Base-by-base conservation (phyloP, 2,797 vertebrate species). In the Helarctos malayanus region DNA sequence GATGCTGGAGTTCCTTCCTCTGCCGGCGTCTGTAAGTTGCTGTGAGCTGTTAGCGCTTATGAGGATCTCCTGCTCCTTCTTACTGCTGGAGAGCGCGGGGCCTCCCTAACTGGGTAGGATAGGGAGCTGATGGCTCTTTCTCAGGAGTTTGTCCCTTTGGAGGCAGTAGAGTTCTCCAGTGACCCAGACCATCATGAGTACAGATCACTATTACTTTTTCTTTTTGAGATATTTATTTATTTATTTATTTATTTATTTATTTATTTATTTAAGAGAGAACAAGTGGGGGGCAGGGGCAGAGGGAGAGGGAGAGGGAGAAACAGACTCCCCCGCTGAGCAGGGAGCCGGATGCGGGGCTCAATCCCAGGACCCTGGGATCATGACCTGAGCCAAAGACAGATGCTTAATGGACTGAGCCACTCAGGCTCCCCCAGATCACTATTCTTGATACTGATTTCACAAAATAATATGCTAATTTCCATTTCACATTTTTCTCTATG, bases 41-140 rank as follows among this genome's bases (percentile, higher is more conserved):
- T n/a, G 41, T 38, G 8, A 15, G 3, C 16, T 35, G 4, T 41
- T 14, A 35, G 16, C 45, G 10, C 4, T 47, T 63, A 21, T 49
- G 21, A 71, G 21, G 29, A 49, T 13, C 23, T 7, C 1, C 8
- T 68, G 10, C 41, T 18, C 2, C 9, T 0, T 1, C 10, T 49
- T 21, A 35, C 29, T 63, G 38, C 27, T 13, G 57, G 13, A 54
- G 11, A 21, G 11, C 7, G 12, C 38, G 41, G 35, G 15, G 5
- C 9, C 21, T 52, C 14, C 57, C 38, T 45, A 3, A 29, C 4
- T 25, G 80, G 5, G 12, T 29, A 19, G 11, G 12, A 57, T 27
- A 8, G 16, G 15, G 15, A 68, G 19, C 27, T 4, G 11, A 38
- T 7, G 54, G 14, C 10, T n/a, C 15, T 52, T 61, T 63, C 27